Evolutionary conservation across 2,888 invertebrate genomes (phyloP), one percentile per base, ranked within the genome.

Genomic region (Agrochola litura): DNA sequence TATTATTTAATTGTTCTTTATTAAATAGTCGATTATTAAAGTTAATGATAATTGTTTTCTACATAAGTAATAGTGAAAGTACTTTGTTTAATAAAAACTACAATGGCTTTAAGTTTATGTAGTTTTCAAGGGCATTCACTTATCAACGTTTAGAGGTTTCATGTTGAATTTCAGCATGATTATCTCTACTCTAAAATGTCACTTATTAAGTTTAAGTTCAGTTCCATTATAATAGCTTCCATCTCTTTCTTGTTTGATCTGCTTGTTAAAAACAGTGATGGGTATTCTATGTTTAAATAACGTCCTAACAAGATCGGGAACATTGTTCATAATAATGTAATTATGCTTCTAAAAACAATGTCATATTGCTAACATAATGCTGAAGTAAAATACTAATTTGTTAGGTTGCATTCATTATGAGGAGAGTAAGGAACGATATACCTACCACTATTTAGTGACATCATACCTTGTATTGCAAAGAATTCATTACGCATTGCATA

Each of bases 1-100:
- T 79, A 58, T 61, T 84, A 67, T 75, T 70, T 37, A 73, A 76
- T 43, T 56, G 80, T 76, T 82, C 68, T 60, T 58, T 63, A 66
- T 58, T 64, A 67, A 72, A 58, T 19, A 74, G 37, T 75, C 25
- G 43, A 74, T 71, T 58, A 54, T 46, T 56, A 22, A 63, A 43
- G 52, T 54, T 2, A 64, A 52, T 25, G 9, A n/a, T 46, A 3
- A 74, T 64, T 37, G 64, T 64, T 73, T 43, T 73, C 37, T 66
- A 22, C 37, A 37, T n/a, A n/a, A 2, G n/a, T 8, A 25, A 49
- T 41, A 46, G 19, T 46, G 2, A 58, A 46, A 79, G 25, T 79
- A 54, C 22, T 60, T 71, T 60, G 52, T 66, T 54, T 72, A 66
- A 46, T 60, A 65, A 52, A 46, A 65, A 60, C 25, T 14, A 58